Conservation (phyloP, 2,888 invertebrate species). For the Lapara coniferarum region DNA sequence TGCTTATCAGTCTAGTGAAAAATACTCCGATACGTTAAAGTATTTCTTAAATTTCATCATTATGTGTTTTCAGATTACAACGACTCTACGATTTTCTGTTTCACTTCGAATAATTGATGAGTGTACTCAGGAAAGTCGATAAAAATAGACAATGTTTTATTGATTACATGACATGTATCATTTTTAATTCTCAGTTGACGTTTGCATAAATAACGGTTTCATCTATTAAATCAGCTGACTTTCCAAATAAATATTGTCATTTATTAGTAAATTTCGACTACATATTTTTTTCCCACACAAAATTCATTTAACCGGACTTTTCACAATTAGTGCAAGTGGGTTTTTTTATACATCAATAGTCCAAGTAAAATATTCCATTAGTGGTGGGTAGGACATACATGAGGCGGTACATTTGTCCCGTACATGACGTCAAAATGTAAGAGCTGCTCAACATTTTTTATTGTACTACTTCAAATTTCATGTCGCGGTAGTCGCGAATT, state of each 20-base stretch:
- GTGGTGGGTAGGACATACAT: too few relatives aligned
- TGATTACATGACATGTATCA: background rate
- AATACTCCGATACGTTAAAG: background rate
- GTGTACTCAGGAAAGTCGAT: background rate
- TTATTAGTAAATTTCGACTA: background rate
- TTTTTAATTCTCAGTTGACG: background rate
- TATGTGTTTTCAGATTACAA: too few relatives aligned
- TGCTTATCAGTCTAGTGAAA: constrained; percentile 16
- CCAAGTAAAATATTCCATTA: too few relatives aligned
- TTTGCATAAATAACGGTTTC: background rate
- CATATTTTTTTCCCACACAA: background rate
- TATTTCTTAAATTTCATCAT: background rate
- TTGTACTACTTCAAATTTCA: too few relatives aligned
- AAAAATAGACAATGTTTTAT: constrained; percentile 8
- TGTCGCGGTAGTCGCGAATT: too few relatives aligned
- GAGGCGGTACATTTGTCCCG: too few relatives aligned
- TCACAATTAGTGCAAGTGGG: too few relatives aligned
- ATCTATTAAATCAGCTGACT: background rate
- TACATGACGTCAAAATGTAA: too few relatives aligned
- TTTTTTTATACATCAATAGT: too few relatives aligned
- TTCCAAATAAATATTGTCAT: background rate
- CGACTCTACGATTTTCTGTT: background rate
- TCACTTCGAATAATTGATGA: background rate
- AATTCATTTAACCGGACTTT: background rate
- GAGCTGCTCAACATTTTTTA: too few relatives aligned